These are phyloP conservation scores for Synchiropus splendidus DNA, from an alignment of 2,113 vertebrate species.

Conservation along the genomic window DNA sequence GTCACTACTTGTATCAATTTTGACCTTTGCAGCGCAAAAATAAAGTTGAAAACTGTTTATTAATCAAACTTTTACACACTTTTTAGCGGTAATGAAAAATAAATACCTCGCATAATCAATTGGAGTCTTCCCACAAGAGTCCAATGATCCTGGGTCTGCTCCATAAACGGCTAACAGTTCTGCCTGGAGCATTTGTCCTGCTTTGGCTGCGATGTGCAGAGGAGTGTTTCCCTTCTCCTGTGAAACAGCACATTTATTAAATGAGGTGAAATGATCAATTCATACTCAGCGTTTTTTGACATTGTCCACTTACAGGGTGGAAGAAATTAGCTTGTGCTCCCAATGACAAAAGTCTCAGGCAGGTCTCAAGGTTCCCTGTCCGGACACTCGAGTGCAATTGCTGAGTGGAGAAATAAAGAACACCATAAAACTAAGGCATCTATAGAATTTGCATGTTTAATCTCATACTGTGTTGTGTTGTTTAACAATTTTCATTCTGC, in stretches of 20 bases:
- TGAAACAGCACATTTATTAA: background rate
- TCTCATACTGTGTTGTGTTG: too few relatives aligned
- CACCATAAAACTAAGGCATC: too few relatives aligned
- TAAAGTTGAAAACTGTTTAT: too few relatives aligned
- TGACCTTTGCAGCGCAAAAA: too few relatives aligned
- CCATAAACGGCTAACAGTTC: constrained; percentile 91
- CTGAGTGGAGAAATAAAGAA: constrained; percentile 49
- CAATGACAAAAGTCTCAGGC: constrained; percentile 82
- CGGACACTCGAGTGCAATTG: constrained; percentile 97
- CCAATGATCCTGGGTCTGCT: constrained; percentile 89
- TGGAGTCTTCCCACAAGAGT: constrained; percentile 88
- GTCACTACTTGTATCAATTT: too few relatives aligned
- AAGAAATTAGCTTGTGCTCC: constrained; percentile 97
- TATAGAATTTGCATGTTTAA: too few relatives aligned
- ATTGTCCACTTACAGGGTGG: constrained; percentile 76
- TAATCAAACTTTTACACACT: too few relatives aligned
- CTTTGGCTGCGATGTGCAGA: constrained; percentile 93
- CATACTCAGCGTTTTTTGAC: background rate
- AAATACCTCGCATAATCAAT: constrained; percentile 86
- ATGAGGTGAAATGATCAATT: constrained; percentile 7
- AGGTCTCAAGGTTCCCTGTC: constrained; percentile 94
- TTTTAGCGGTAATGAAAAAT: too few relatives aligned
- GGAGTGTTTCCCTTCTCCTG: constrained; percentile 97
- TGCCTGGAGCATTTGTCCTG: constrained; percentile 87
- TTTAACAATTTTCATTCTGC: too few relatives aligned